These are phyloP conservation scores for Drosophila prosaltans DNA, from an alignment of 1,140 invertebrate genomes.

Conservation along the genomic window DNA sequence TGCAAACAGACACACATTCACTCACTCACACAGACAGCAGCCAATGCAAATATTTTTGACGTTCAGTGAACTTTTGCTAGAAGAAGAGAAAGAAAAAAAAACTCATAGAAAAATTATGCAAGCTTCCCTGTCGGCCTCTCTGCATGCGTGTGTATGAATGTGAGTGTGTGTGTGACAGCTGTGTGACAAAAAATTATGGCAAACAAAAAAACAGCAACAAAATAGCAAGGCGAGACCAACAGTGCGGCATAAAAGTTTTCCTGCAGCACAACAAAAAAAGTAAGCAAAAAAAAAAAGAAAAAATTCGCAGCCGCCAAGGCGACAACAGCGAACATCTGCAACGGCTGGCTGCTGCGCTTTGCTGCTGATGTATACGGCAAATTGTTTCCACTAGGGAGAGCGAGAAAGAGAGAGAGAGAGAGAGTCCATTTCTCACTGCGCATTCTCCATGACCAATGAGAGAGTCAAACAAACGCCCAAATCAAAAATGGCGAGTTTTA, in stretches of 20 bases:
- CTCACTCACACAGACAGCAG: constrained; percentile 15
- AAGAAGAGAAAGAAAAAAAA: constrained; percentile 21
- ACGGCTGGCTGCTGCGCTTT: constrained; percentile 30
- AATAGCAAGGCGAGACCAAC: constrained; percentile 55
- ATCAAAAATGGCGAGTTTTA: constrained; percentile 79
- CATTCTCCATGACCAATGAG: constrained; percentile 71
- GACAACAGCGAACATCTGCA: constrained; percentile 78
- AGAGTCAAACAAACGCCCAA: constrained; percentile 72
- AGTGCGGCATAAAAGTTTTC: constrained; percentile 59
- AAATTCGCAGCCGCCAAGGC: constrained; percentile 47
- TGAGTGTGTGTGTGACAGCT: constrained; percentile 68
- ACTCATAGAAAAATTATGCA: constrained; percentile 69
- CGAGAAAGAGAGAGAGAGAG: constrained; percentile 4
- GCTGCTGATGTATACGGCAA: background rate
- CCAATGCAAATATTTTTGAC: constrained; percentile 81
- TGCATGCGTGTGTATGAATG: background rate
- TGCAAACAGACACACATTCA: constrained; percentile 15
- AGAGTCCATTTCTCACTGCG: constrained; percentile 41
- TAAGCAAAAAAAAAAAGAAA: constrained; percentile 4
- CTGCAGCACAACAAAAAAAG: constrained; percentile 43
- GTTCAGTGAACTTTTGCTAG: constrained; percentile 79
- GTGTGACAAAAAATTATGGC: constrained; percentile 79
- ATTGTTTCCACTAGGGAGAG: background rate
- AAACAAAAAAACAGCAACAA: constrained; percentile 56
- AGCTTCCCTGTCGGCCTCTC: constrained; percentile 42